Evolutionary conservation across 1,140 invertebrate genomes (phyloP), one percentile per base, ranked within the genome.

Genomic region (Neocloeon triangulifer): DNA sequence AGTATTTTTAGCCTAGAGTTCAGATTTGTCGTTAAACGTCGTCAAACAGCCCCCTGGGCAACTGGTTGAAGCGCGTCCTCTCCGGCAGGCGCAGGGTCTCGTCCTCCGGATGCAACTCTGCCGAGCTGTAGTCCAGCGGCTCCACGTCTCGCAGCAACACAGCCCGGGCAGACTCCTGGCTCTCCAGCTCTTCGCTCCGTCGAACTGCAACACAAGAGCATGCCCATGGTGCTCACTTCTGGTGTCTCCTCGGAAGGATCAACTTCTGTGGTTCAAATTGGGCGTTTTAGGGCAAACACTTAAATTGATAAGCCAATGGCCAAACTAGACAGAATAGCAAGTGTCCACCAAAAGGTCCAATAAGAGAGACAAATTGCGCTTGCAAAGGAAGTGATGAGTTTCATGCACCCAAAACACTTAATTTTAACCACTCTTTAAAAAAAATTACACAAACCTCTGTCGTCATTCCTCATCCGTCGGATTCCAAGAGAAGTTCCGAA

Each of bases 1-100:
- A n/a, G n/a, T n/a, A n/a, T n/a, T n/a, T n/a, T n/a, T n/a, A n/a
- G n/a, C n/a, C n/a, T n/a, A n/a, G n/a, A n/a, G n/a, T n/a, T n/a
- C n/a, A n/a, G n/a, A n/a, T n/a, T n/a, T n/a, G n/a, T n/a, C n/a
- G n/a, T 58, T 57, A 76, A 32, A 81, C 73, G 53, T 88, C 80
- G 52, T 88, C 80, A 43, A 88, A 88, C 30, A 88, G 64, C 27
- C 77, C 75, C 37, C 67, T 56, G 0, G 76, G 77, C 0, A 79
- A 75, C 30, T 62, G 59, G 3, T 64, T 66, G 27, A 69, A 58
- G 6, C 50, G 43, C 40, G 29, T 45, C 53, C 13, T 47, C 35
- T 34, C 35, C 45, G 31, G 43, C 49, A 58, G 39, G 35, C 55
- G 37, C 13, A 43, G 34, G 29, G 52, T 49, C 21, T 44, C 40